Evolutionary conservation across 2,888 invertebrate genomes (phyloP), one percentile per base, ranked within the genome.

Genomic region (Ochropleura leucogaster): DNA sequence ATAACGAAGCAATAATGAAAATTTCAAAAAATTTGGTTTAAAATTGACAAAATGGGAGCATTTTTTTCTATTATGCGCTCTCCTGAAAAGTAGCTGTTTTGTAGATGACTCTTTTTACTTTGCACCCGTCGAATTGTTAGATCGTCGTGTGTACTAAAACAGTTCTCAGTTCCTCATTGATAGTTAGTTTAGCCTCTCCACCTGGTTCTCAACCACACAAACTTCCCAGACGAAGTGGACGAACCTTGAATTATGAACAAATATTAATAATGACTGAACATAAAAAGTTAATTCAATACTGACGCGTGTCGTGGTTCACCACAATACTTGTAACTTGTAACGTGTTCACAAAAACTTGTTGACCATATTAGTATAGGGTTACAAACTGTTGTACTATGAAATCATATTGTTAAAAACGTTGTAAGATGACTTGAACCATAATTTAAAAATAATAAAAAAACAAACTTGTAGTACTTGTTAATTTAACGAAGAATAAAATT

Each of bases 241-340:
- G 55, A 57, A 53, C 51, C 51, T 83, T 83, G 66, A 40, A 46
- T 60, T 65, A 60, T 47, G 42, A 51, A 80, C 18, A 51, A 65
- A 65, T 51, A 72, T 51, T 80, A 60, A 80, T 80, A 60, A 80
- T 73, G n/a, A n/a, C 18, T 75, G 57, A 79, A 73, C 80, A 74
- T 55, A 82, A 85, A 85, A 79, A 79, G 69, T 74, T 69, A 83
- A 87, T 81, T 68, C 64, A 83, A 86, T 77, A 72, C 81, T 84
- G 76, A 87, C 90, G 87, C 90, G 90, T 89, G 90, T 89, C 83
- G 87, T 47, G 90, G 90, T 86, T 74, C 74, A 82, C 90, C 90
- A 77, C 91, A 83, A 62, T 71, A 30, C 77, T 75, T 86, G 86
- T 83, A 73, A 42, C 68, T 74, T 85, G 85, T 81, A 76, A 76